phyloP scores from a whole-genome alignment of 2,797 vertebrate genomes.

The Eulemur coronatus region DNA sequence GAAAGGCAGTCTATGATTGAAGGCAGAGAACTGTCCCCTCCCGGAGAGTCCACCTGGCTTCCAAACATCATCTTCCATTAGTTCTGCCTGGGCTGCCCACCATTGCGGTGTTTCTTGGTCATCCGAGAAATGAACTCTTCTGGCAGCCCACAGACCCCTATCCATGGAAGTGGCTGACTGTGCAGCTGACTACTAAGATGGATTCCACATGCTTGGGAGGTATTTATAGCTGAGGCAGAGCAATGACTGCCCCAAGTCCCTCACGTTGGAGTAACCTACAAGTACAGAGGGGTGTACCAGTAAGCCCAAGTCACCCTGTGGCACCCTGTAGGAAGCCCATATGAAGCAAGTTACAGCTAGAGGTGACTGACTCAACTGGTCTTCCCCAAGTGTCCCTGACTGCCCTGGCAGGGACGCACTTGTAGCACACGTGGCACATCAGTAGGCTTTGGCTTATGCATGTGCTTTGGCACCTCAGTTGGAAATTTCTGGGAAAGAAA shows the following conservation, averaged over 20 bases:
- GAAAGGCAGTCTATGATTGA: background rate
- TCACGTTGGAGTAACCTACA: background rate
- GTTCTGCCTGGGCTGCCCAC: background rate
- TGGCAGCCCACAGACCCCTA: background rate
- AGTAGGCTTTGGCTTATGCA: background rate
- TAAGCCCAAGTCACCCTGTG: background rate
- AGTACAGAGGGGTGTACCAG: background rate
- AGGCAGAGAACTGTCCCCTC: background rate
- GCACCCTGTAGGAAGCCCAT: background rate
- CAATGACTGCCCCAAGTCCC: background rate
- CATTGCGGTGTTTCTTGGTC: background rate
- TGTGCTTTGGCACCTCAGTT: accelerated
- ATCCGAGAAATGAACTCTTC: background rate
- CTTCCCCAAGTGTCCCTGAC: no score
- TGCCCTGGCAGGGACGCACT: no score
- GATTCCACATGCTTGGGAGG: background rate
- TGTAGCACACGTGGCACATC: no score
- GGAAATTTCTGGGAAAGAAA: background rate
- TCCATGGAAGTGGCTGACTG: background rate
- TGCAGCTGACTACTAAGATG: background rate
- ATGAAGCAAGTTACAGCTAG: background rate
- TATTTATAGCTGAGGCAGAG: background rate
- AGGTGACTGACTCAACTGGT: background rate
- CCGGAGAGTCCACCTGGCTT: background rate
- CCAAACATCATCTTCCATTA: background rate